Conservation (phyloP, 2,113 vertebrate genomes). For the Oryzias woworae region DNA sequence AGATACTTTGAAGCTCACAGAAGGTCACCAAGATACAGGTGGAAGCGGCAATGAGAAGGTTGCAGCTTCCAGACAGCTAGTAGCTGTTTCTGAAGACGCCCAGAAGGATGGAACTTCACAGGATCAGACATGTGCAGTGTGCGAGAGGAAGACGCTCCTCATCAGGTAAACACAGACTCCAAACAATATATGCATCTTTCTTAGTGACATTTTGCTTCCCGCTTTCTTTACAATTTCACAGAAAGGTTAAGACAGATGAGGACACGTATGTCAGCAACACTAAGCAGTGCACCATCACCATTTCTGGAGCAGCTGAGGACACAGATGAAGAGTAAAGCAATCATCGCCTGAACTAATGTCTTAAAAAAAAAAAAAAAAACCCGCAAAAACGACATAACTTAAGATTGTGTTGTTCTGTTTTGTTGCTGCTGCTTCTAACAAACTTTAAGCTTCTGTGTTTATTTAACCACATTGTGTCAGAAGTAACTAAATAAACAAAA, state of each 20-base stretch:
- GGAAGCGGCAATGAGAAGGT: neutral
- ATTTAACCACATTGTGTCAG: neutral
- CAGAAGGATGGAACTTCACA: constrained; percentile 16
- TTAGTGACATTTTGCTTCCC: neutral
- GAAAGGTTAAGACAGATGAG: constrained; percentile 74
- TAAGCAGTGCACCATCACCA: constrained; percentile 71
- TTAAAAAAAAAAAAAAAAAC: neutral
- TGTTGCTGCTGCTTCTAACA: constrained; percentile 30
- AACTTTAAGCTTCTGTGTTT: constrained; percentile 18
- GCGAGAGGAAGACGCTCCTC: constrained; percentile 74
- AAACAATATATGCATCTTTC: neutral
- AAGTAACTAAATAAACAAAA: constrained; percentile 48
- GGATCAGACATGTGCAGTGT: constrained; percentile 67
- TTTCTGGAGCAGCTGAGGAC: constrained; percentile 76
- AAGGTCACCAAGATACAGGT: neutral
- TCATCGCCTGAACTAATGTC: too few relatives aligned
- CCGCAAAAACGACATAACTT: neutral
- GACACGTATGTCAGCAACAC: constrained; percentile 68
- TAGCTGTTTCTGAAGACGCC: constrained; percentile 25
- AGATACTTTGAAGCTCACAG: constrained; percentile 6
- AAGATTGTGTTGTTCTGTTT: neutral
- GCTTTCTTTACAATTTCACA: constrained; percentile 25
- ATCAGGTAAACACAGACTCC: constrained; percentile 65
- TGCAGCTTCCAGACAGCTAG: neutral
- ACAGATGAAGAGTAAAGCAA: constrained; percentile 67